Evolutionary conservation across 1,140 invertebrate genomes (phyloP).

Genomic region (Tribolium madens): DNA sequence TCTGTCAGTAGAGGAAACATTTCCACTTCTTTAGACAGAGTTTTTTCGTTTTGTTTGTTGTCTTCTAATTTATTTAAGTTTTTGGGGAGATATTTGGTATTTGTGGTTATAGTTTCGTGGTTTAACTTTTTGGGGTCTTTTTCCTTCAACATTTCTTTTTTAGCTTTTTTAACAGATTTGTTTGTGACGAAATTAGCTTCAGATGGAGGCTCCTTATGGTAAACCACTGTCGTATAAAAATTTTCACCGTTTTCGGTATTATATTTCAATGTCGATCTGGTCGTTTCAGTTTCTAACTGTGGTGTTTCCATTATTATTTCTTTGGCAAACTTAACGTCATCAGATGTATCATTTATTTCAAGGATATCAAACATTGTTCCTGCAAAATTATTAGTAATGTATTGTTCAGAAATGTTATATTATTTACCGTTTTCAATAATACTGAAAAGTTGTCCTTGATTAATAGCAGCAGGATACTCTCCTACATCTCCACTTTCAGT

Average conservation of each 20-base stretch:
- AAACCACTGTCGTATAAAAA: constrained; percentile 53
- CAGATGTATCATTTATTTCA: constrained; percentile 61
- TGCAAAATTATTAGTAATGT: constrained; percentile 32
- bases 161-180: constrained; percentile 44
- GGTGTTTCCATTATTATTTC: constrained; percentile 39
- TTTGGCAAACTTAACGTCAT: constrained; percentile 46
- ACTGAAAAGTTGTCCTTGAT: constrained; percentile 64
- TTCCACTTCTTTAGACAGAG: constrained; percentile 60
- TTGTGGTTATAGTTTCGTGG: constrained; percentile 26
- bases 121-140: constrained; percentile 40
- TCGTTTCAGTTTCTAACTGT: constrained; percentile 15
- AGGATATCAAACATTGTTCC: constrained; percentile 64
- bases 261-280: constrained; percentile 17
- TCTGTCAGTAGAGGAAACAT: constrained; percentile 59
- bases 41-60: constrained; percentile 46
- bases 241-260: constrained; percentile 30
- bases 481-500: constrained; percentile 33
- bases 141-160: constrained; percentile 41
- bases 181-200: constrained; percentile 46
- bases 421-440: constrained; percentile 64
- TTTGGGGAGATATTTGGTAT: not conserved
- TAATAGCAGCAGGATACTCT: constrained; percentile 63
- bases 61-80: not conserved
- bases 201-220: constrained; percentile 53
- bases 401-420: no score